Evolutionary conservation across 1,140 invertebrate genomes (phyloP).

Genomic region (Papilio glaucus): DNA sequence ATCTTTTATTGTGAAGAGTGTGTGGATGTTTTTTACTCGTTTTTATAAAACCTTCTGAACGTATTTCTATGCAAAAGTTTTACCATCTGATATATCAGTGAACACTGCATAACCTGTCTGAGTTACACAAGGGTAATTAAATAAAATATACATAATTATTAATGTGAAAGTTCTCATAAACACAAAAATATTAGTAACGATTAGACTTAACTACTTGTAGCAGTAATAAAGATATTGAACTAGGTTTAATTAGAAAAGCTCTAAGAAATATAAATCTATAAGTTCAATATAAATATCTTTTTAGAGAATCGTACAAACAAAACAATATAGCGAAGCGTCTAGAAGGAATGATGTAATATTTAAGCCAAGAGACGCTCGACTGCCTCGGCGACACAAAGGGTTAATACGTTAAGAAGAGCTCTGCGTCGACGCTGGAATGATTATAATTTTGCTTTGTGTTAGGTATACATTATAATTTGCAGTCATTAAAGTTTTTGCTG

Average conservation of each 20-base stretch:
- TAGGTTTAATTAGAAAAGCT: conserved; percentile 6
- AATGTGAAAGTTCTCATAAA: no score
- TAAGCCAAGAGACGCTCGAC: conserved; percentile 19
- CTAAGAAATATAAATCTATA: not conserved
- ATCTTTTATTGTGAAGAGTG: no score
- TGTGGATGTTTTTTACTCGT: no score
- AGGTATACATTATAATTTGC: conserved; percentile 16
- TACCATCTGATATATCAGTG: no score
- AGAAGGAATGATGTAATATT: conserved; percentile 24
- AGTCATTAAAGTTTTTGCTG: conserved; percentile 10
- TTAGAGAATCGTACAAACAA: conserved; percentile 11
- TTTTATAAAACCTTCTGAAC: no score
- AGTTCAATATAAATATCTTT: not conserved
- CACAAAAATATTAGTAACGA: no score
- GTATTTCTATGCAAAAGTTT: no score
- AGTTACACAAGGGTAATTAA: no score
- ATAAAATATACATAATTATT: no score
- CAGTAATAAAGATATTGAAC: no score
- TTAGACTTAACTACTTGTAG: no score
- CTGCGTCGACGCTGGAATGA: conserved; percentile 17
- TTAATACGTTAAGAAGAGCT: conserved; percentile 21
- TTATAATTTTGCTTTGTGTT: conserved; percentile 22
- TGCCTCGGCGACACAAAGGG: conserved; percentile 17
- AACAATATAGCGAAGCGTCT: conserved; percentile 6
- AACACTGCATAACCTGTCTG: no score